These are phyloP conservation scores for Sander vitreus DNA, from an alignment of 2,113 vertebrate species.

Conservation along the genomic window DNA sequence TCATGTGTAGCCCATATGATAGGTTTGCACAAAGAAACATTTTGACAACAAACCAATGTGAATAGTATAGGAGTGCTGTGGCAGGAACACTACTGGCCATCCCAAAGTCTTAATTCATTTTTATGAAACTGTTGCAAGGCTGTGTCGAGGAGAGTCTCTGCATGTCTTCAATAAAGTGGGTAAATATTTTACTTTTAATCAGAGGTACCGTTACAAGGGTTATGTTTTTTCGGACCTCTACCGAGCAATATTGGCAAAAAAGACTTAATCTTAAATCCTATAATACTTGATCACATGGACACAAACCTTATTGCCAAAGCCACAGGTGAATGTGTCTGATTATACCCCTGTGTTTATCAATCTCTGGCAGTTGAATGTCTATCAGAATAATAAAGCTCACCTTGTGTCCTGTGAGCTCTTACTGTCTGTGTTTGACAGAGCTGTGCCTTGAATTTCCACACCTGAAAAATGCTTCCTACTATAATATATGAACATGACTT, in stretches of 20 bases:
- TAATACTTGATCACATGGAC: neutral
- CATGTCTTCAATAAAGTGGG: neutral
- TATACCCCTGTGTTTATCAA: neutral
- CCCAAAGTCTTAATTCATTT: neutral
- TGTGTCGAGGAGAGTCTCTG: neutral
- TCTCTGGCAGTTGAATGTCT: slow-evolving; percentile 5
- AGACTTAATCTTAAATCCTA: neutral
- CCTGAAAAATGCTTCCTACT: neutral
- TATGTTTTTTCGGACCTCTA: neutral
- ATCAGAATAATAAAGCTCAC: slow-evolving; percentile 1
- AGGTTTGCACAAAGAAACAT: neutral
- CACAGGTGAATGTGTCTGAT: neutral
- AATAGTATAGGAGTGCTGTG: neutral
- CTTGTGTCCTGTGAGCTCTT: slow-evolving; percentile 9
- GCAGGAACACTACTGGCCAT: neutral
- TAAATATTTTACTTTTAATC: neutral
- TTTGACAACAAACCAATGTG: neutral
- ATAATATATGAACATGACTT: neutral
- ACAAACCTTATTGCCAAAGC: neutral
- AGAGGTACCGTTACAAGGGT: neutral
- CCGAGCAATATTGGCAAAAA: neutral
- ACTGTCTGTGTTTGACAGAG: slow-evolving; percentile 16
- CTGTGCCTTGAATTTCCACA: slow-evolving; percentile 7
- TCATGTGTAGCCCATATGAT: neutral
- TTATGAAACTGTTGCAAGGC: neutral